Evolutionary conservation across 2,113 vertebrate genomes (phyloP).

Genomic region (Notechis scutatus): DNA sequence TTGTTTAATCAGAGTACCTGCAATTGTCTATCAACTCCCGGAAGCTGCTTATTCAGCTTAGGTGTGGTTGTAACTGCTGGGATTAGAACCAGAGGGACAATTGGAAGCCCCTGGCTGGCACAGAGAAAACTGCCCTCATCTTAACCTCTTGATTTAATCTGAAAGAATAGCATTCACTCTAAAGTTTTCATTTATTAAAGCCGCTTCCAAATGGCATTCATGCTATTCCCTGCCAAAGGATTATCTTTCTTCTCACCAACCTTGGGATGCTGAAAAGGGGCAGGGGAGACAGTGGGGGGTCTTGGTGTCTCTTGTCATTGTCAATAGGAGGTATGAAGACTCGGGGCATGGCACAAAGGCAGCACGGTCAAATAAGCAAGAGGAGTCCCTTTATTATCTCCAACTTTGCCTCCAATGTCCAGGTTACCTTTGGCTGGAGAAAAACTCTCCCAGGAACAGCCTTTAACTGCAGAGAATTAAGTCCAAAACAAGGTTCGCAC

Average conservation of each 20-base stretch:
- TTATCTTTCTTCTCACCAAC: not conserved
- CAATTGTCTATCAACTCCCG: not conserved
- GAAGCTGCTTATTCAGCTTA: conserved; percentile 22
- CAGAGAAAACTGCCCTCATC: not conserved
- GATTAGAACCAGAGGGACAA: conserved; percentile 9
- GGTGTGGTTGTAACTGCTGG: conserved; percentile 35
- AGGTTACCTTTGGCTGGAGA: no score
- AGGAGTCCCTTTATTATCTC: no score
- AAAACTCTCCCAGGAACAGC: no score
- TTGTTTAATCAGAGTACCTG: not conserved
- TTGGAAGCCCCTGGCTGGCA: conserved; percentile 12
- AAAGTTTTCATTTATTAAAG: not conserved
- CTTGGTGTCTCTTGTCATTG: not conserved
- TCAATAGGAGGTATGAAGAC: not conserved
- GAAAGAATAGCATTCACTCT: not conserved
- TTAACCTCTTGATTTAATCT: not conserved
- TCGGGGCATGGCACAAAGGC: no score
- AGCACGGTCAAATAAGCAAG: no score
- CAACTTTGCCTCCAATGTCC: no score
- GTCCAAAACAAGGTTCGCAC: no score
- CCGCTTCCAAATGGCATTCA: not conserved
- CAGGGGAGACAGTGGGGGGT: not conserved
- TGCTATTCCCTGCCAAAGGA: not conserved
- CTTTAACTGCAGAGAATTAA: no score
- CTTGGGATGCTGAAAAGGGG: not conserved